phyloP scores from a whole-genome alignment of 30 jellyfish, hydroid and myxozoan species.

The Phacellophora camtschatica region DNA sequence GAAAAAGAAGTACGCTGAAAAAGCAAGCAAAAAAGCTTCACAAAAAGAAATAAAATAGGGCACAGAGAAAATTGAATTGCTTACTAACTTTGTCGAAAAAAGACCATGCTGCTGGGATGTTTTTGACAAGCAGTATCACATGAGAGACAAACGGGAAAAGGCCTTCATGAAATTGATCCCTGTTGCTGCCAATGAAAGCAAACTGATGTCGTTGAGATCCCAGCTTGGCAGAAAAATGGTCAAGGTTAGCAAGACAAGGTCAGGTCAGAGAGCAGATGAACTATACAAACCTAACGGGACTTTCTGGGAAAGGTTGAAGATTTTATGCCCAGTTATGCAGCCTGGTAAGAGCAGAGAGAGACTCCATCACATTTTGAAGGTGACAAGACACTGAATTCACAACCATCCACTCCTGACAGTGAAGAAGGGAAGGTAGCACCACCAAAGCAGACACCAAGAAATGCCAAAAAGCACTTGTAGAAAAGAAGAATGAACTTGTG shows the following conservation, averaged over 20 bases:
- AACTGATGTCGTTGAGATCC: background rate
- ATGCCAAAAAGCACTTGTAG: too few species aligned
- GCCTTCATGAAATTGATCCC: background rate
- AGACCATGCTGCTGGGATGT: background rate
- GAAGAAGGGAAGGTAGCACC: too few species aligned
- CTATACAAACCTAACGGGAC: background rate
- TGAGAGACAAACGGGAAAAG: background rate
- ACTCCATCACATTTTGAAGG: too few species aligned
- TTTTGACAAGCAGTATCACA: background rate
- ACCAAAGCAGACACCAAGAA: too few species aligned
- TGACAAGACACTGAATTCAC: too few species aligned
- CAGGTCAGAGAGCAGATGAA: background rate
- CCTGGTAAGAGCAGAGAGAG: background rate
- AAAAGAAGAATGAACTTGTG: too few species aligned
- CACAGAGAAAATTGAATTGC: background rate
- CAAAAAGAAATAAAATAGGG: background rate
- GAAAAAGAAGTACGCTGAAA: too few species aligned
- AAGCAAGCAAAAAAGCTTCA: background rate
- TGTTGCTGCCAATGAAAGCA: background rate
- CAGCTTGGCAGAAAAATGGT: background rate
- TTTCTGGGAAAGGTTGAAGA: background rate
- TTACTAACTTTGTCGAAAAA: background rate
- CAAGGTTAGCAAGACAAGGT: background rate
- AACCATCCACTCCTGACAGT: too few species aligned
- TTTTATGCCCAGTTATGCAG: constrained; percentile 1